Evolutionary conservation across 1,140 invertebrate genomes (phyloP), one percentile per base, ranked within the genome.

Genomic region (Plectrocnemia conspersa): DNA sequence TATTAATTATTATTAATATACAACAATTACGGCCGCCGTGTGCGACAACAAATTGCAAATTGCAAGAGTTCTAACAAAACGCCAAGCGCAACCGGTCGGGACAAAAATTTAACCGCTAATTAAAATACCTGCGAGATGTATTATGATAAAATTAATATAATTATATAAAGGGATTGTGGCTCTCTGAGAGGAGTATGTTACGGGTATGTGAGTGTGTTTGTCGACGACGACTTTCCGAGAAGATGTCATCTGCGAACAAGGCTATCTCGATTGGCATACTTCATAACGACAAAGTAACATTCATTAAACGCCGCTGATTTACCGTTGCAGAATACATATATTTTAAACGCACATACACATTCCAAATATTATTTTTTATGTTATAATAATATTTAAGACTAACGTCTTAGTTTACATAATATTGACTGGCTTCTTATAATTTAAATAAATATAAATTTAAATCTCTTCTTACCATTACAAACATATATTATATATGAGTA

Each of bases 181-280:
- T 45, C 3, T 22, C 15, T 21, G n/a, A 18, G 3, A 23, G 42
- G n/a, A 27, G n/a, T n/a, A 29, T 33, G n/a, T 36, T 15, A 36
- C 22, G 19, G 33, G 16, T 33, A 49, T 49, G 27, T 35, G n/a
- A n/a, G n/a, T n/a, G n/a, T n/a, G n/a, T n/a, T n/a, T n/a, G n/a
- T n/a, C n/a, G n/a, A n/a, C 29, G 35, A 21, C 16, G 23, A 19
- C 48, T 33, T 42, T 53, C 50, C 40, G 10, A 42, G 50, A 53
- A 53, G 13, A 24, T 24, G 42, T 23, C 42, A 42, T 41, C 36
- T 13, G 35, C 22, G 5, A 3, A 36, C 35, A 21, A 15, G 15
- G 16, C 21, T 53, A 53, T 53, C 50, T 41, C 40, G 50, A 53
- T 53, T 22, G 35, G 50, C 50, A 53, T 53, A 40, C 50, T 25